Percentiles rank a stretch among this genome's conserved stretches.
phyloP scores from a whole-genome alignment of 2,797 vertebrate genomes.

The Rhinichthys osculus region DNA sequence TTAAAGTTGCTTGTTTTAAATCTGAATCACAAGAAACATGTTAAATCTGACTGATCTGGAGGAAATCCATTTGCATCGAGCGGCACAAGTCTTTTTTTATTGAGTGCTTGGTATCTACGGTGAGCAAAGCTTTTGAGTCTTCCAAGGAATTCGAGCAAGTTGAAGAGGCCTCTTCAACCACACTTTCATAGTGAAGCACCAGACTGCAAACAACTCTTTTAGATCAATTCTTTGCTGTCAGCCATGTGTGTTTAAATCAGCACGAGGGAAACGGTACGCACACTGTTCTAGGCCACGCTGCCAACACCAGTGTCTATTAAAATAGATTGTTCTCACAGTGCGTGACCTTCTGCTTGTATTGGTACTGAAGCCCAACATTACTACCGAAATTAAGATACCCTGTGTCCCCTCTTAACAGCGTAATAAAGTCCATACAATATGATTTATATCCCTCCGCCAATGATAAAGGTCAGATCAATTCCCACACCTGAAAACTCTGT shows the following conservation, averaged over 20 bases:
- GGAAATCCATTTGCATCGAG: conserved; percentile 17
- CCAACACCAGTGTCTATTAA: conserved; percentile 57
- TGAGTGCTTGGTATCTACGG: conserved; percentile 10
- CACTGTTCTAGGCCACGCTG: conserved; percentile 30
- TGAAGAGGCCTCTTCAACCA: conserved; percentile 22
- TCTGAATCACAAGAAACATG: conserved; percentile 11
- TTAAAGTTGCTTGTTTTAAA: conserved; percentile 46
- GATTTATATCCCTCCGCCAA: conserved; percentile 72
- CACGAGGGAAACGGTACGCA: conserved; percentile 29
- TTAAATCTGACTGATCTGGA: conserved; percentile 35
- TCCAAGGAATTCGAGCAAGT: conserved; percentile 24
- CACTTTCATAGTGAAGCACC: conserved; percentile 28
- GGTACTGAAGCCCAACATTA: conserved; percentile 68
- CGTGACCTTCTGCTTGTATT: conserved; percentile 66
- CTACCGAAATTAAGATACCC: conserved; percentile 69
- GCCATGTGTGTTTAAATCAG: conserved; percentile 52
- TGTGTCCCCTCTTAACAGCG: conserved; percentile 62
- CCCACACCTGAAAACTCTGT: conserved; percentile 65
- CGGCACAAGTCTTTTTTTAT: conserved; percentile 15
- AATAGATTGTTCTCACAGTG: conserved; percentile 54
- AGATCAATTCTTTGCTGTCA: conserved; percentile 48
- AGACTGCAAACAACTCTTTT: conserved; percentile 34
- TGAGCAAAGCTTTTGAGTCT: conserved; percentile 21
- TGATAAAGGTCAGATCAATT: conserved; percentile 81
- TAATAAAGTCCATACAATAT: conserved; percentile 73